These are phyloP conservation scores for Trichosurus vulpecula DNA, from an alignment of 2,797 vertebrate genomes.

Conservation along the genomic window DNA sequence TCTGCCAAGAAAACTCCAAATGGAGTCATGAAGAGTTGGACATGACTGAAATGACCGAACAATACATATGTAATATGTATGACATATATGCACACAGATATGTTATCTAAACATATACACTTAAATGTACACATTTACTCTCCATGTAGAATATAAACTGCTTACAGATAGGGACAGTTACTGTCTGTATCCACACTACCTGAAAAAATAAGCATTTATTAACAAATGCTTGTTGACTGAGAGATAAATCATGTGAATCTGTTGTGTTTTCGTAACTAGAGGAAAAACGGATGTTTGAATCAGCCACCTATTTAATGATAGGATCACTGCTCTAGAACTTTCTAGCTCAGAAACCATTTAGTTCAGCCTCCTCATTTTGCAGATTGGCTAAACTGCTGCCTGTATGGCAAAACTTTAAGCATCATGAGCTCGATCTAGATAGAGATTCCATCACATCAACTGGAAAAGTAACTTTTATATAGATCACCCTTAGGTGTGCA, in stretches of 20 bases:
- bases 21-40: neutral
- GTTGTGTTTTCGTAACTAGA: no score
- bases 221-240: no score
- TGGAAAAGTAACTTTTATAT: neutral
- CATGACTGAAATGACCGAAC: neutral
- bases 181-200: no score
- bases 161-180: no score
- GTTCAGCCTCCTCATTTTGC: neutral
- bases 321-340: no score
- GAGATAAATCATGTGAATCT: no score
- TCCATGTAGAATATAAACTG: neutral
- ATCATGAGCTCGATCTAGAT: neutral
- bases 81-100: neutral
- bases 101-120: neutral
- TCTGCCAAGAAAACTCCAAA: no score
- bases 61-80: neutral
- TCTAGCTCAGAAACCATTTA: neutral
- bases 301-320: no score
- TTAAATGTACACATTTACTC: no score
- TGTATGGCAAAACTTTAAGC: neutral
- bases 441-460: neutral
- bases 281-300: no score
- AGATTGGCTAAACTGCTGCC: neutral
- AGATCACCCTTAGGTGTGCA: neutral
- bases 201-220: no score